Conservation (phyloP, 2,888 invertebrate genomes). For the Apoda limacodes region DNA sequence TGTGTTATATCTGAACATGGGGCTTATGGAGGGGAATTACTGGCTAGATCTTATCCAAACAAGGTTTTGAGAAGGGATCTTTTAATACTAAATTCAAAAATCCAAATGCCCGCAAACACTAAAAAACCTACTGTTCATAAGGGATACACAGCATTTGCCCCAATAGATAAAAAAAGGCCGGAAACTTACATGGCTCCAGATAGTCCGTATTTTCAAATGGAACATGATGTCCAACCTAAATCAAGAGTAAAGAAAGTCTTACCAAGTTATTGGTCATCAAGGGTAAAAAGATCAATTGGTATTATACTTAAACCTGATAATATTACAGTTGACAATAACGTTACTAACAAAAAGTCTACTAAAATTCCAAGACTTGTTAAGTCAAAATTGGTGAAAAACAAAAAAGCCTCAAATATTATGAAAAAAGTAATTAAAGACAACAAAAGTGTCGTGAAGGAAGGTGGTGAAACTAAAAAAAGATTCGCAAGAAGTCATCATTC, state of each 20-base stretch:
- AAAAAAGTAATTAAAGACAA: too few species aligned
- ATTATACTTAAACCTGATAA: too few species aligned
- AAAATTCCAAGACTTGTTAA: too few species aligned
- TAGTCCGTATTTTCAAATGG: constrained; percentile 31
- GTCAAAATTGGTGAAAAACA: too few species aligned
- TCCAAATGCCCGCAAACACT: constrained; percentile 7
- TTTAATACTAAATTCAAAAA: constrained; percentile 26
- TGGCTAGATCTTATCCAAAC: constrained; percentile 25
- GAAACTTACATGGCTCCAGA: constrained; percentile 23
- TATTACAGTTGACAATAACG: too few species aligned
- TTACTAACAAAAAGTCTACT: too few species aligned
- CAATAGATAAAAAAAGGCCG: constrained; percentile 10
- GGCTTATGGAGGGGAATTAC: neutral
- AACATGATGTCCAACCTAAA: constrained; percentile 22
- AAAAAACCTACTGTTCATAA: constrained; percentile 10
- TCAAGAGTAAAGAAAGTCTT: constrained; percentile 36
- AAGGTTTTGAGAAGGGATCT: constrained; percentile 26
- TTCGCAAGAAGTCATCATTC: too few species aligned
- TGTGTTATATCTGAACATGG: constrained; percentile 17
- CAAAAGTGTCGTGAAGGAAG: too few species aligned
- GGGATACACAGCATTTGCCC: constrained; percentile 36
- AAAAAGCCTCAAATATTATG: too few species aligned
- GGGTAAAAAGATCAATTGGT: constrained; percentile 24
- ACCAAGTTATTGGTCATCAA: constrained; percentile 22
- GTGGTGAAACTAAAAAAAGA: too few species aligned